A percentile compares a stretch with the other conserved stretches of the same genome.
These are phyloP conservation scores for Ctenosaura bakeri DNA, from an alignment of 2,797 vertebrate species.

Conservation along the genomic window DNA sequence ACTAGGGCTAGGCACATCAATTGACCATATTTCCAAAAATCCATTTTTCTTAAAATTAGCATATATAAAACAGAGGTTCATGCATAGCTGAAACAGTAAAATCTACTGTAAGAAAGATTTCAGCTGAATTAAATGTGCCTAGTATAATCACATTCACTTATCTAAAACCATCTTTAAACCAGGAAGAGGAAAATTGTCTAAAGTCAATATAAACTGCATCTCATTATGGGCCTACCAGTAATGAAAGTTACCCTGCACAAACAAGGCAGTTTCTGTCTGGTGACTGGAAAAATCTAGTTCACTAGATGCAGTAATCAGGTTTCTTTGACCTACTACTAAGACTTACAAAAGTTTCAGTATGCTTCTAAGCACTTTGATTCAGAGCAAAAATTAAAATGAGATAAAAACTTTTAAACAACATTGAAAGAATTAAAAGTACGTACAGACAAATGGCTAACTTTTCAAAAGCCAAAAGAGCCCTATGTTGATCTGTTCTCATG, in stretches of 20 bases:
- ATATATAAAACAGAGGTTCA: no score
- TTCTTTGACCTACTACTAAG: conserved; percentile 76
- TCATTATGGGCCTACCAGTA: conserved; percentile 45
- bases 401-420: neutral
- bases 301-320: conserved; percentile 67
- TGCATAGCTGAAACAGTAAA: no score
- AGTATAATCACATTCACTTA: conserved; percentile 11
- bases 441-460: neutral
- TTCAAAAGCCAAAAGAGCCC: neutral
- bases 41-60: no score
- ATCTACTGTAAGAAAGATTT: neutral
- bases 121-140: neutral
- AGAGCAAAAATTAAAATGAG: neutral
- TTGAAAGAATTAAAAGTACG: neutral
- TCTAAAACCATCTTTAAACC: conserved; percentile 47
- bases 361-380: conserved; percentile 32
- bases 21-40: no score
- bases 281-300: conserved; percentile 67
- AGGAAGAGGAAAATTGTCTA: conserved; percentile 28
- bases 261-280: conserved; percentile 69
- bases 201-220: conserved; percentile 50
- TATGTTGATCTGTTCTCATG: neutral
- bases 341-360: conserved; percentile 64
- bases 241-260: conserved; percentile 62
- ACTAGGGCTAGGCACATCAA: no score